Conservation (phyloP, 64 coral and sea anemone genomes). For the Porites australiensis region DNA sequence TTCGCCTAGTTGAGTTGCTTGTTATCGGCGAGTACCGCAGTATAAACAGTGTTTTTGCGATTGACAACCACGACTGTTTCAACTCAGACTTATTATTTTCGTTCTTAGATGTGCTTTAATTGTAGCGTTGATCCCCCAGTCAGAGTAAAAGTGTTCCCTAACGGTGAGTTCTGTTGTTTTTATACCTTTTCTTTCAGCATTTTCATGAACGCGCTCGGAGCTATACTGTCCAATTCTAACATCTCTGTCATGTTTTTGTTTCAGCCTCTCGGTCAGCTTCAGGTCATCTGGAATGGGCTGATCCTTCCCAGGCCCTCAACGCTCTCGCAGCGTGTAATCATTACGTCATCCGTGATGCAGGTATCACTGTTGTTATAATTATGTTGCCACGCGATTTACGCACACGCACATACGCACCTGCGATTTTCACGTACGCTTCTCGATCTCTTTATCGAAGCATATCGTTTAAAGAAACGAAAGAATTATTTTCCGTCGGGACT, state of each 20-base stretch:
- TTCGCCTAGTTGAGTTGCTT: too few species aligned
- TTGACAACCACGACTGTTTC: neutral
- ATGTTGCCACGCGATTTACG: too few species aligned
- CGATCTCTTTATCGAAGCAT: too few species aligned
- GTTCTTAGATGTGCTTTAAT: conserved; percentile 25
- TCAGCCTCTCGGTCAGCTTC: conserved; percentile 65
- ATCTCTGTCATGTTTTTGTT: neutral
- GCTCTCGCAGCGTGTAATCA: conserved; percentile 86
- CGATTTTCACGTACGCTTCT: too few species aligned
- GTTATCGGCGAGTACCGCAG: too few species aligned
- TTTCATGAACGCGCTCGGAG: too few species aligned
- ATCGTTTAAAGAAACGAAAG: too few species aligned
- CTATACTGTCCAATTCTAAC: neutral
- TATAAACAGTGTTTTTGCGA: neutral
- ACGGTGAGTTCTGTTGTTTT: conserved; percentile 2
- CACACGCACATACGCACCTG: too few species aligned
- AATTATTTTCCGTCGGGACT: too few species aligned
- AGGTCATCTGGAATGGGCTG: conserved; percentile 87
- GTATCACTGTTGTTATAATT: conserved; percentile 26
- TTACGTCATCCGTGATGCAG: conserved; percentile 84
- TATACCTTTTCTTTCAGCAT: neutral
- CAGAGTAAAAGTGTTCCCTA: conserved; percentile 19
- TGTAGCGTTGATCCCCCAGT: conserved; percentile 25
- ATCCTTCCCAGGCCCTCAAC: conserved; percentile 59
- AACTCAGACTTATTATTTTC: neutral